These are phyloP conservation scores for Blera fallax DNA, from an alignment of 2,888 invertebrate genomes.

Conservation along the genomic window DNA sequence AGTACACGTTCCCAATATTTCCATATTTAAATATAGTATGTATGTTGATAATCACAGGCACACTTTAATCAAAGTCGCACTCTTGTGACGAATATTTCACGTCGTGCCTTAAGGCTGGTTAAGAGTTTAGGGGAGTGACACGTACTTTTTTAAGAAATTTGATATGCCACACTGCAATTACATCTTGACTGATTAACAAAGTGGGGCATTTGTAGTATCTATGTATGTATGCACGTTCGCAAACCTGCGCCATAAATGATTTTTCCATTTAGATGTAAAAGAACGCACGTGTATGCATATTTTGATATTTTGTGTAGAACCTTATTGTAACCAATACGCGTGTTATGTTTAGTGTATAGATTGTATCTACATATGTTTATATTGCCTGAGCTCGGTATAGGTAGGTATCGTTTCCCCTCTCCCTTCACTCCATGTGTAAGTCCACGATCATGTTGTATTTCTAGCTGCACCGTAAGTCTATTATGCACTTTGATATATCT, in stretches of 20 bases:
- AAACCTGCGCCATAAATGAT: neutral
- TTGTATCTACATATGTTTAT: no score
- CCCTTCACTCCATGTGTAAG: slow-evolving; percentile 17
- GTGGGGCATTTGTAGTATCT: neutral
- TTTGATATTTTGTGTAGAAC: neutral
- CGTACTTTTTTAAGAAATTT: neutral
- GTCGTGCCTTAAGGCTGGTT: no score
- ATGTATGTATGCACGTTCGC: neutral
- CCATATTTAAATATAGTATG: no score
- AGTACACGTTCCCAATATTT: no score
- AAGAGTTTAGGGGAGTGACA: neutral
- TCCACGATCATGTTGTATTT: slow-evolving; percentile 28
- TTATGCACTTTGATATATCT: slow-evolving; percentile 52
- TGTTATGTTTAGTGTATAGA: neutral
- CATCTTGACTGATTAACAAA: neutral
- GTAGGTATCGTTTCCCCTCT: slow-evolving; percentile 26
- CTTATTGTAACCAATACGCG: neutral
- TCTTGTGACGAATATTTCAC: no score
- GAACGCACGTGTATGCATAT: neutral
- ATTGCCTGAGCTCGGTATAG: neutral
- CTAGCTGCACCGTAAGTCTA: slow-evolving; percentile 50
- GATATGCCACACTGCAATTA: neutral
- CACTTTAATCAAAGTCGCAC: no score
- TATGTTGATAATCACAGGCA: no score
- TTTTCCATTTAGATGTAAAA: neutral